Evolutionary conservation across 2,113 vertebrate genomes (phyloP).

Genomic region (Petrocephalus microphthalmus): DNA sequence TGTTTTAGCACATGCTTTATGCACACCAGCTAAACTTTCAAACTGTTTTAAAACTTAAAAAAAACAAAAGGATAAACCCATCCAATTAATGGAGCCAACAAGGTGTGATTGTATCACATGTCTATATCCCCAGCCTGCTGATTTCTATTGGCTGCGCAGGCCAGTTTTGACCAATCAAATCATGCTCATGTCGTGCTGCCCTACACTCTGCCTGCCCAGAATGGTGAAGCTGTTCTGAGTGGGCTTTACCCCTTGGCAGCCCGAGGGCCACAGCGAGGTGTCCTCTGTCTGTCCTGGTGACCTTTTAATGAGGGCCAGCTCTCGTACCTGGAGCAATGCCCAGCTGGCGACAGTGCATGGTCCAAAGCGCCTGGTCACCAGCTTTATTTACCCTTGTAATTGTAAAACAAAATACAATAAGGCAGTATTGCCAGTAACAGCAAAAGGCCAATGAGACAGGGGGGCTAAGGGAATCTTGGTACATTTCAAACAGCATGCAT

Average conservation of each 20-base stretch:
- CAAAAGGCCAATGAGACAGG: not conserved
- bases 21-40: not conserved
- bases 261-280: not conserved
- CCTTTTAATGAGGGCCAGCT: not conserved
- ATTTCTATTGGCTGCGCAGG: not conserved
- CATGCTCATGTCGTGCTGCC: not conserved
- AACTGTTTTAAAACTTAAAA: not conserved
- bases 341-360: slow-evolving; percentile 41
- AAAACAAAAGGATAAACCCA: not conserved
- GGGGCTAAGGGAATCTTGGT: slow-evolving; percentile 24
- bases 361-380: slow-evolving; percentile 41
- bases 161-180: not conserved
- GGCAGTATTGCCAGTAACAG: slow-evolving; percentile 1
- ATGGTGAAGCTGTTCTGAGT: not conserved
- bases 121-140: not conserved
- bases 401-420: not conserved
- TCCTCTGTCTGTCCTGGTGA: not conserved
- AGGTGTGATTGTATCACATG: not conserved
- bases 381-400: slow-evolving; percentile 29
- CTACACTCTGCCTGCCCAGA: not conserved
- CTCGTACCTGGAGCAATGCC: slow-evolving; percentile 32
- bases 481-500: slow-evolving; percentile 52
- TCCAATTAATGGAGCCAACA: not conserved
- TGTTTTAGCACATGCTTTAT: not conserved
- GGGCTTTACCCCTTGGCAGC: not conserved